Base-by-base conservation (phyloP, 2,113 vertebrate species). In the Bombycilla garrulus region DNA sequence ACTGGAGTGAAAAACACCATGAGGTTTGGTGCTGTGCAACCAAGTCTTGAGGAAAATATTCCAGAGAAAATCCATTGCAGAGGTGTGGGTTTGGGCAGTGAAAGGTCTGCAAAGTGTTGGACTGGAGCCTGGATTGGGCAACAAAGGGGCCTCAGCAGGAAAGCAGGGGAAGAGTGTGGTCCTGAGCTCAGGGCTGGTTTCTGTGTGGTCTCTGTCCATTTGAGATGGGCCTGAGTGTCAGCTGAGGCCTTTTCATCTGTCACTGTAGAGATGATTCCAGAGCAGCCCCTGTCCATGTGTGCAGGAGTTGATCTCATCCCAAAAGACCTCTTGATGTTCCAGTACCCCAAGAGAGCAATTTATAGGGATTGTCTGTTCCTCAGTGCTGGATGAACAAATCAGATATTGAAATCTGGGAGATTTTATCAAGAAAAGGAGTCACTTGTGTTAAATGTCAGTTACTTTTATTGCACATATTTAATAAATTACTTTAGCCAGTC, bases 271-370 rank as follows among this genome's bases (percentile, higher is more conserved):
- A 6, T 2, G 4, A 5, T 11, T 20, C 9, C 4, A 19, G 77
- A 61, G 71, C 69, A 10, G 35, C 25, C 65, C 1, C 5, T 5
- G 62, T 5, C 31, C 56, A 14, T 4, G 14, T 0, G 0, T 1
- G 25, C 15, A 3, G 26, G 47, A 60, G 45, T 42, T 69, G 45
- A 51, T 44, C 53, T 77, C 45, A 51, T 51, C 62, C 62, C 44
- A 31, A 42, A 56, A 42, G 44, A 25, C 24, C 61, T 66, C 25
- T 35, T 31, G 61, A 60, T 57, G 35, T 66, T 50, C 21, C 51
- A 21, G 35, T 42, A 17, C 13, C 31, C 66, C 24, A 6, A 0
- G 19, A 29, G 29, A 36, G 29, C 18, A 4, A 1, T 23, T 65
- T 9, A 1, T 1, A 15, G 5, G 1, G 8, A 18, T 19, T 60